Evolutionary conservation across 2,888 invertebrate species (phyloP).

Genomic region (Doris montereyensis): DNA sequence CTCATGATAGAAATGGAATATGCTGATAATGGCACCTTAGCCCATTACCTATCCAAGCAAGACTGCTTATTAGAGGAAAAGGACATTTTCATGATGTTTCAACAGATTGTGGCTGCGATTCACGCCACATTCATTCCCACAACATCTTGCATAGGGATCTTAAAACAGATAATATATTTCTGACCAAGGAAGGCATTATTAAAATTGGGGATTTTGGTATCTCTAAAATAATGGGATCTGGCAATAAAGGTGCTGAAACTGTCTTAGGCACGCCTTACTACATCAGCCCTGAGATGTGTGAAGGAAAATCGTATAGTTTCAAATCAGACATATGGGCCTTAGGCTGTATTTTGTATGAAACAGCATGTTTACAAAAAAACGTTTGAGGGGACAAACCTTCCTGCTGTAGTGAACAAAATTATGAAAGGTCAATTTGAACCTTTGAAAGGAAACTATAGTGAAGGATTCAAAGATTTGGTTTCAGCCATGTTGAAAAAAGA

Average conservation of each 20-base stretch:
- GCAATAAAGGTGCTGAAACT: slow-evolving; percentile 79
- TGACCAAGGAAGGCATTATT: slow-evolving; percentile 79
- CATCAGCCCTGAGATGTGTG: slow-evolving; percentile 84
- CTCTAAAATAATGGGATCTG: slow-evolving; percentile 82
- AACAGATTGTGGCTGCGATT: slow-evolving; percentile 81
- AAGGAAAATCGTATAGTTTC: slow-evolving; percentile 83
- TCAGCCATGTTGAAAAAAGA: slow-evolving; percentile 79
- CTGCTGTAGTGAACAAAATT: slow-evolving; percentile 83
- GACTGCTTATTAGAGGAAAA: slow-evolving; percentile 75
- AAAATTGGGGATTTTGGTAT: slow-evolving; percentile 85
- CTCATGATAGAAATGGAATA: slow-evolving; percentile 86
- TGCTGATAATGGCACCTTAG: slow-evolving; percentile 79
- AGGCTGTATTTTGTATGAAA: slow-evolving; percentile 84
- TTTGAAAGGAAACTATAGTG: slow-evolving; percentile 79
- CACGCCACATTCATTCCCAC: slow-evolving; percentile 81
- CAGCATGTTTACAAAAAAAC: slow-evolving; percentile 82
- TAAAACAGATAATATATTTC: slow-evolving; percentile 83
- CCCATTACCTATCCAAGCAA: slow-evolving; percentile 77
- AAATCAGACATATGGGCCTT: slow-evolving; percentile 87
- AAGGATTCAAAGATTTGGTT: slow-evolving; percentile 78
- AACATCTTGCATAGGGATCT: slow-evolving; percentile 80
- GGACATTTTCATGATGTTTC: slow-evolving; percentile 78
- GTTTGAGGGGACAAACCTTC: slow-evolving; percentile 82
- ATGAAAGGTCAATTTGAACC: slow-evolving; percentile 82
- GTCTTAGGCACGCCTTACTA: slow-evolving; percentile 84